Base-by-base conservation (phyloP, 1,140 invertebrate genomes). In the Platyura marginata region DNA sequence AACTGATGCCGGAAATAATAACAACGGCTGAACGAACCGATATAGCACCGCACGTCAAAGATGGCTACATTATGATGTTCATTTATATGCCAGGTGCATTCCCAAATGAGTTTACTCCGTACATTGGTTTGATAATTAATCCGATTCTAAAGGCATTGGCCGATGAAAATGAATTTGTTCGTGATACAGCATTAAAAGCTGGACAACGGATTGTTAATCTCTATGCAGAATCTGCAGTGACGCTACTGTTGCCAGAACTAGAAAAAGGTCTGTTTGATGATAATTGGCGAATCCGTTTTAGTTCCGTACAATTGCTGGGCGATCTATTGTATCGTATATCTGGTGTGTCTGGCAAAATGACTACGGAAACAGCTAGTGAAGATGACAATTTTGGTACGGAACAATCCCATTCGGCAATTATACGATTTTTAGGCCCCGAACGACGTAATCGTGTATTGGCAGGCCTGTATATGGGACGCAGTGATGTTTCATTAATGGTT, bases 41-140 rank as follows among this genome's bases (percentile, higher is more conserved):
- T 61, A 91, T 98, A 49, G 88, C 91, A 11, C 88, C 95, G 2
- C 90, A 97, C 62, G 93, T 98, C 0, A 90, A 96, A 53, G 96
- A 99, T 68, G 96, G 96, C 21, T 99, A 98, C 64, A 96, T 99
- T 38, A 96, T 98, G 89, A 92, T 99, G 86, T 99, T 97, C 61
- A 98, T 98, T 57, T 99, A 98, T 62, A 86, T 99, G 78, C 96
- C 96, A 1, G 80, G 82, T 46, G 91, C 93, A 1, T 98, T 99
- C 65, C 89, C 84, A 2, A 77, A 81, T 39, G 88, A 93, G 53
- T 99, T 99, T 59, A 85, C 86, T 5, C 83, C 84, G 1, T 99
- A 97, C 61, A 94, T 99, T 52, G 89, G 91, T 1, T 84, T 91
- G 57, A 96, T 98, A 45, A 92, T 98, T 49, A 96, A 90, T 62